Conservation (phyloP, 2,797 vertebrate genomes). For the Darevskia nairensis region DNA sequence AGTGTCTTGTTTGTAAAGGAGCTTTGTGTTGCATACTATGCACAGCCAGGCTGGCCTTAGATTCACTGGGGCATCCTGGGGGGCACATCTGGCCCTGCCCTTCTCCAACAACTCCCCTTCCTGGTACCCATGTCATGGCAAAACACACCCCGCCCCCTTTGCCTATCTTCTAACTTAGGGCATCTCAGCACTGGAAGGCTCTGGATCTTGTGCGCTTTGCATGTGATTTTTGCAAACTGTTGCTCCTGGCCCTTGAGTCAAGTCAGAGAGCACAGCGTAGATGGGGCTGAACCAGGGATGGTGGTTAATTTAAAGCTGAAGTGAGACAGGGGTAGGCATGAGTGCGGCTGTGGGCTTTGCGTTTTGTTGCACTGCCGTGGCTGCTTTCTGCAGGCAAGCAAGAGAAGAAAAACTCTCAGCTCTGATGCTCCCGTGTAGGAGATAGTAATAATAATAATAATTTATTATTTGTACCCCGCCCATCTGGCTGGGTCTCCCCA, state of each 20-base stretch:
- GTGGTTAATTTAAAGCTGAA: background rate
- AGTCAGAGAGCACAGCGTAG: background rate
- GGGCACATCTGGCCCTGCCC: too few relatives aligned
- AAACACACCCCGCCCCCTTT: too few relatives aligned
- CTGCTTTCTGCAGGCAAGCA: background rate
- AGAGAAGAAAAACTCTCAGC: background rate
- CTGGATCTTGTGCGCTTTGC: slow-evolving; percentile 39
- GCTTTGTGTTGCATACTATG: slow-evolving; percentile 53
- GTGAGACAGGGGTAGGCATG: background rate
- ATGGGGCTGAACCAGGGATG: background rate
- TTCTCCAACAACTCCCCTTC: background rate
- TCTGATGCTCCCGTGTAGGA: background rate
- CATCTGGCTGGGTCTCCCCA: too few relatives aligned
- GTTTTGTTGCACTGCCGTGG: background rate
- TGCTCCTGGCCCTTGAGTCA: background rate
- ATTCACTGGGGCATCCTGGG: background rate
- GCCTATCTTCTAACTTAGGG: too few relatives aligned
- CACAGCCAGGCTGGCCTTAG: slow-evolving; percentile 6
- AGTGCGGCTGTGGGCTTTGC: background rate
- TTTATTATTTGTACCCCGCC: too few relatives aligned
- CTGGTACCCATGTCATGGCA: background rate
- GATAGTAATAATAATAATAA: too few relatives aligned
- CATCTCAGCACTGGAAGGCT: background rate
- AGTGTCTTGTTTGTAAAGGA: slow-evolving; percentile 55
- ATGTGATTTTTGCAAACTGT: slow-evolving; percentile 2